Conservation (phyloP, 2,888 invertebrate species). For the Magallana nippona region DNA sequence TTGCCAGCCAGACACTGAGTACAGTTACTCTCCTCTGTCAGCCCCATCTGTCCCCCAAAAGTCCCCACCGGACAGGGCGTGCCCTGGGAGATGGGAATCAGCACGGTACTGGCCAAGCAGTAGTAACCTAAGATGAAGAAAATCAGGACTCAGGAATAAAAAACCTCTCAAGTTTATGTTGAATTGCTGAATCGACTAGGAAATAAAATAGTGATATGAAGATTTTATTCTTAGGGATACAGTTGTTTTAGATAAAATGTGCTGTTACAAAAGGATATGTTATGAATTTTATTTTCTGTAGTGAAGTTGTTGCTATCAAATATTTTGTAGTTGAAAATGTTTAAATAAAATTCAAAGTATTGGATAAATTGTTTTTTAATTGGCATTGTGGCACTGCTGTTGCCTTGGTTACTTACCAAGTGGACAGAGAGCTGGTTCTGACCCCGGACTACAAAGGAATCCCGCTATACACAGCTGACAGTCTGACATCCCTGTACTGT, state of each 20-base stretch:
- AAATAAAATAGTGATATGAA: too few relatives aligned
- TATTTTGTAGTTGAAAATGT: too few relatives aligned
- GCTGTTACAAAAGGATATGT: too few relatives aligned
- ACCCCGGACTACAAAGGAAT: conserved; percentile 72
- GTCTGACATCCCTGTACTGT: conserved; percentile 70
- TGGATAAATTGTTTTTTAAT: too few relatives aligned
- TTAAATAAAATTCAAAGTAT: too few relatives aligned
- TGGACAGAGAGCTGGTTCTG: conserved; percentile 72
- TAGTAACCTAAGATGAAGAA: conserved; percentile 64
- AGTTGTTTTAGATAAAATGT: too few relatives aligned
- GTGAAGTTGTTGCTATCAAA: too few relatives aligned
- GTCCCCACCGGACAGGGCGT: conserved; percentile 74
- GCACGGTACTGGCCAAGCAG: conserved; percentile 69
- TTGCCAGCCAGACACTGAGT: conserved; percentile 68
- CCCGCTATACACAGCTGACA: conserved; percentile 74
- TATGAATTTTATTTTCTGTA: too few relatives aligned
- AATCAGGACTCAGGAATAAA: neutral
- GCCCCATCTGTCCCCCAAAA: conserved; percentile 66
- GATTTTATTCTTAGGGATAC: too few relatives aligned
- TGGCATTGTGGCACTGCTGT: too few relatives aligned
- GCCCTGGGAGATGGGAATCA: conserved; percentile 60
- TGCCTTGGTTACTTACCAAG: conserved; percentile 62
- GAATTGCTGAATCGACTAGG: too few relatives aligned
- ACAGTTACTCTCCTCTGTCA: conserved; percentile 64
- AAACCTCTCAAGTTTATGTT: neutral